Percentiles rank a stretch among this genome's conserved stretches.
Conservation (phyloP, 2,888 invertebrate genomes). For the Drosophila limbata region DNA sequence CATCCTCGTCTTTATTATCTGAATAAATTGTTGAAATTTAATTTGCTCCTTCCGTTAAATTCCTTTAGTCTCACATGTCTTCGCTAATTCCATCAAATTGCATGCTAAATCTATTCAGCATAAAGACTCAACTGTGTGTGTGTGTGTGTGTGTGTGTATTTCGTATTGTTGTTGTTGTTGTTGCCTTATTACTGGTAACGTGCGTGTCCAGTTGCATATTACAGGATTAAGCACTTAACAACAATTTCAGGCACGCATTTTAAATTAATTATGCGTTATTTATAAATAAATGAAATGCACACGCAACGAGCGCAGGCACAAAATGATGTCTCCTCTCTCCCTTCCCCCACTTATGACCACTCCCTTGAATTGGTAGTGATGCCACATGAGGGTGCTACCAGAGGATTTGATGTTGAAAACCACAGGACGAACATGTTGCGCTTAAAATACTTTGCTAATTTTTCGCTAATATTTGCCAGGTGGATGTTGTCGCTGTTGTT, state of each 20-base stretch:
- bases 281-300: constrained; percentile 77
- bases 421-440: constrained; percentile 77
- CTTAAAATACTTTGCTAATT: constrained; percentile 81
- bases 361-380: constrained; percentile 9
- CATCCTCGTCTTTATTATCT: not conserved
- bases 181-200: constrained; percentile 12
- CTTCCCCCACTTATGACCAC: not conserved
- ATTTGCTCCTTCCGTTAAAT: no score
- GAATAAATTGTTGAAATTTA: not conserved
- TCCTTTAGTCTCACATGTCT: not conserved
- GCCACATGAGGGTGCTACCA: constrained; percentile 39
- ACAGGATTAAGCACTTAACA: constrained; percentile 79
- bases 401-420: constrained; percentile 71
- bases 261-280: constrained; percentile 78
- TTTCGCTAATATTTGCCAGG: constrained; percentile 80
- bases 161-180: constrained; percentile 8
- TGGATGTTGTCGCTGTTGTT: constrained; percentile 39
- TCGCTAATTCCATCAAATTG: constrained; percentile 10
- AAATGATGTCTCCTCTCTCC: constrained; percentile 33
- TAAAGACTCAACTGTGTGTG: not conserved
- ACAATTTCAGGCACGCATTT: constrained; percentile 78
- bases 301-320: constrained; percentile 51
- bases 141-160: not conserved
- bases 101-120: constrained; percentile 17
- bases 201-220: constrained; percentile 55